Percentiles rank a stretch among this genome's conserved stretches.
Conservation (phyloP, 2,797 vertebrate species). For the Silurus aristotelis region DNA sequence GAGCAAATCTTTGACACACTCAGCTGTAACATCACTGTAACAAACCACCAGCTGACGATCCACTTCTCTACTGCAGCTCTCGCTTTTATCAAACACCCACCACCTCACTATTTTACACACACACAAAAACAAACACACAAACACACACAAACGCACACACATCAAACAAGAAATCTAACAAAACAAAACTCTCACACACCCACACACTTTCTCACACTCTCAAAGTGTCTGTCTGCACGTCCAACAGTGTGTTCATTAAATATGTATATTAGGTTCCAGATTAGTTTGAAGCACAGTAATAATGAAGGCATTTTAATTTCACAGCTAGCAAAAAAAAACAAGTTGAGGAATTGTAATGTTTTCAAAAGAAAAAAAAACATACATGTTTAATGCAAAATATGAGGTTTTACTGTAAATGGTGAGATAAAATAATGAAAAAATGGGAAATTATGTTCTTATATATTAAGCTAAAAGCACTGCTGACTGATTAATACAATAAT, state of each 20-base stretch:
- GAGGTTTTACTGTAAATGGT: too few species aligned
- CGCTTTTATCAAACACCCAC: constrained; percentile 2
- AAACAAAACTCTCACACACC: constrained; percentile 21
- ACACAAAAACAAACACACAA: too few species aligned
- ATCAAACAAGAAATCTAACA: constrained; percentile 20
- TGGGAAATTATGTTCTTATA: neutral
- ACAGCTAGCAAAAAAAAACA: neutral
- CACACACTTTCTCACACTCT: constrained; percentile 36
- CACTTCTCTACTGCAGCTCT: neutral
- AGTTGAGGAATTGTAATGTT: neutral
- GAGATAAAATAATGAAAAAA: neutral
- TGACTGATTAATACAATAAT: too few species aligned
- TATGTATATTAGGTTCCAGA: neutral
- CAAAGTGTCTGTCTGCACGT: neutral
- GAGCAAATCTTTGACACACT: neutral
- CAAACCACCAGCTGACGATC: neutral
- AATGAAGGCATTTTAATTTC: constrained; percentile 20
- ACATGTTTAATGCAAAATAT: too few species aligned
- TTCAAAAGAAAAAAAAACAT: neutral
- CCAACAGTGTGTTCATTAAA: constrained; percentile 7
- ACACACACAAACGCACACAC: too few species aligned
- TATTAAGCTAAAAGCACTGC: too few species aligned
- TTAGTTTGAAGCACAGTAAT: neutral
- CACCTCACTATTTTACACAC: neutral
- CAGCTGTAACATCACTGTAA: neutral